Evolutionary conservation across 1,140 invertebrate species (phyloP).

Genomic region (Chymomyza costata): DNA sequence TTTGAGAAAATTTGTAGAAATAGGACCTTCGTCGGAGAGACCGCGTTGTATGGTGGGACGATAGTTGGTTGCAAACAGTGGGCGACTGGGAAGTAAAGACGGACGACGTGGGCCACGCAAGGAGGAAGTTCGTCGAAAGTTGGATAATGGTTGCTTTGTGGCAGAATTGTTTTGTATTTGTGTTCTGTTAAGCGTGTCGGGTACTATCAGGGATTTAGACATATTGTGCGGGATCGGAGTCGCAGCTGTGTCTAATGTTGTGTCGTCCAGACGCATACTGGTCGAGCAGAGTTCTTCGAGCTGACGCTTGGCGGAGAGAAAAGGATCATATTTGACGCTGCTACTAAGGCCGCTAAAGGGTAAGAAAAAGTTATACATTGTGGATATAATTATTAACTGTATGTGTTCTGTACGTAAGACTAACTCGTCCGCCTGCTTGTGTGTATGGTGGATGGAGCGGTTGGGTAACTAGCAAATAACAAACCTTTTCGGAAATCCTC

Average conservation of each 20-base stretch:
- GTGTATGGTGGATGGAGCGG: constrained; percentile 10
- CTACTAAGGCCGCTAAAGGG: constrained; percentile 58
- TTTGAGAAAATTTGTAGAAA: constrained; percentile 72
- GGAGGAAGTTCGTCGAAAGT: constrained; percentile 68
- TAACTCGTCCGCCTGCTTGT: constrained; percentile 28
- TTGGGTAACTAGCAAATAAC: constrained; percentile 9
- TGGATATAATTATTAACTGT: too few species aligned
- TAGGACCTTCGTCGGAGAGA: constrained; percentile 73
- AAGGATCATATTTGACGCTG: constrained; percentile 80
- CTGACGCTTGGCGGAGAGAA: constrained; percentile 82
- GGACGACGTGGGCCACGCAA: constrained; percentile 61
- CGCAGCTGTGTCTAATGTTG: constrained; percentile 14
- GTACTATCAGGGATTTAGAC: constrained; percentile 41
- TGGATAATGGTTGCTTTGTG: constrained; percentile 39
- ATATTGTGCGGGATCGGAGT: constrained; percentile 30
- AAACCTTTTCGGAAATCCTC: constrained; percentile 31
- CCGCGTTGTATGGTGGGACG: constrained; percentile 71
- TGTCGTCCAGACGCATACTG: constrained; percentile 49
- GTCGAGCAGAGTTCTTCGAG: constrained; percentile 80
- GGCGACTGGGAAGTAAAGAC: constrained; percentile 54
- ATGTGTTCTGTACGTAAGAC: neutral
- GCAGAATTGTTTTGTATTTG: neutral
- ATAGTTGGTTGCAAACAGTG: constrained; percentile 64
- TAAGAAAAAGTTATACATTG: neutral
- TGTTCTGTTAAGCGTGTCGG: constrained; percentile 16